phyloP scores from a whole-genome alignment of 2,113 vertebrate genomes.

The Phainopepla nitens region DNA sequence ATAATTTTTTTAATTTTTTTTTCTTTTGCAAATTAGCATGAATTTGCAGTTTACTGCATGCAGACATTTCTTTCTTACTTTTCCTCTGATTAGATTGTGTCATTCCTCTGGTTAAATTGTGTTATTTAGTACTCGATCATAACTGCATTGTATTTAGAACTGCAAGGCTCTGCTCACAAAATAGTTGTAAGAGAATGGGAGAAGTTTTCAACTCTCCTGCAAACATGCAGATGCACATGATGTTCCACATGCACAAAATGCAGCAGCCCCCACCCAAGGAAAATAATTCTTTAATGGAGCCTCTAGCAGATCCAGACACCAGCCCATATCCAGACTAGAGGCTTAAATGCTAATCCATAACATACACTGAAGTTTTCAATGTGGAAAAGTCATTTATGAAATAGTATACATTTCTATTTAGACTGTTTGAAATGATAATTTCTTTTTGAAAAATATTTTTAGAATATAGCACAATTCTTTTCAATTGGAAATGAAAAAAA shows the following conservation, averaged over 20 bases:
- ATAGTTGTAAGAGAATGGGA: not conserved
- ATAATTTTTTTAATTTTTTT: not conserved
- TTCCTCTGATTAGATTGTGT: not conserved
- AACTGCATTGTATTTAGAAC: not conserved
- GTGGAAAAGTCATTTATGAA: not conserved
- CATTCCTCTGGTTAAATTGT: not conserved
- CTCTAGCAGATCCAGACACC: not conserved
- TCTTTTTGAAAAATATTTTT: not conserved
- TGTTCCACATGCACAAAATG: not conserved
- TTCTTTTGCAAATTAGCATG: not conserved
- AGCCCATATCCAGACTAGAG: not conserved
- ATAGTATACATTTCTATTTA: not conserved
- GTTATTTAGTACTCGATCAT: not conserved
- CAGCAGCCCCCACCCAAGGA: not conserved
- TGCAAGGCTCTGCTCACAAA: not conserved
- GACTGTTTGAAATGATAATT: not conserved
- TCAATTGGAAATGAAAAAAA: not conserved
- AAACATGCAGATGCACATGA: not conserved
- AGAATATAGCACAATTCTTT: not conserved
- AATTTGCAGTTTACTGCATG: not conserved
- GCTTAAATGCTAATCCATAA: not conserved
- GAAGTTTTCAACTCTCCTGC: not conserved
- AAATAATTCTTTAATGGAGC: not conserved
- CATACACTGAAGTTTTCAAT: not conserved
- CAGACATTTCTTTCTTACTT: not conserved